Percentiles rank a stretch among this genome's conserved stretches.
Conservation (phyloP, 1,140 invertebrate genomes). For the Cardiocondyla obscurior region DNA sequence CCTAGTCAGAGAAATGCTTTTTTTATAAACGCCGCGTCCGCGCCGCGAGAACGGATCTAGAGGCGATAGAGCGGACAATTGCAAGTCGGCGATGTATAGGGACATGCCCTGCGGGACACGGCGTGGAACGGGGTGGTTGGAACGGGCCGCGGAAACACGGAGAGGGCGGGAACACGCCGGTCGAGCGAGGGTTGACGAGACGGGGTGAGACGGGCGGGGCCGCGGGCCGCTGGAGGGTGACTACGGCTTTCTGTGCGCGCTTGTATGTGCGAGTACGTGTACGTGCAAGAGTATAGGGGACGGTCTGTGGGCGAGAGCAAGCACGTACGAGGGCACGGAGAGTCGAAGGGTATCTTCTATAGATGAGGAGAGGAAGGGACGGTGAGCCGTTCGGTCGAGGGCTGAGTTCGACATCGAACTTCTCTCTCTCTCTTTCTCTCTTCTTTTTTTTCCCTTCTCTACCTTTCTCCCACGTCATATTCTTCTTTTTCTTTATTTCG, state of each 20-base stretch:
- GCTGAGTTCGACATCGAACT: slow-evolving; percentile 62
- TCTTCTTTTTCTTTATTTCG: slow-evolving; percentile 48
- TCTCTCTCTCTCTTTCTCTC: slow-evolving; percentile 61
- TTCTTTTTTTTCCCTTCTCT: slow-evolving; percentile 3
- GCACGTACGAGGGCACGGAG: slow-evolving; percentile 71
- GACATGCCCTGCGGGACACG: slow-evolving; percentile 84
- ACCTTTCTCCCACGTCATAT: slow-evolving; percentile 35
- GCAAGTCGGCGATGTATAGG: slow-evolving; percentile 74
- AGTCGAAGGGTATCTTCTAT: slow-evolving; percentile 80
- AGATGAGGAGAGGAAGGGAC: slow-evolving; percentile 71
- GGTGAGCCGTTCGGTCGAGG: slow-evolving; percentile 39
- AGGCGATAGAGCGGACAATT: slow-evolving; percentile 73
- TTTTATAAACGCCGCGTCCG: slow-evolving; percentile 17
- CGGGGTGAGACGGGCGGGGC: slow-evolving; percentile 54
- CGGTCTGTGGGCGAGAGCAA: slow-evolving; percentile 61
- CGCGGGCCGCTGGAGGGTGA: slow-evolving; percentile 59
- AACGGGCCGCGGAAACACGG: slow-evolving; percentile 83
- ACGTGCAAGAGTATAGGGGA: slow-evolving; percentile 45
- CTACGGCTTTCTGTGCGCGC: slow-evolving; percentile 62
- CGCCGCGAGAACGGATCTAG: not conserved
- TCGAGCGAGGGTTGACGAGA: slow-evolving; percentile 69
- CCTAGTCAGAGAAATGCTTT: slow-evolving; percentile 75
- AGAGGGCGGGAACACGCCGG: slow-evolving; percentile 80
- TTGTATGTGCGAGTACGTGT: slow-evolving; percentile 51
- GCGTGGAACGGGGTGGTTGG: slow-evolving; percentile 82